Evolutionary conservation across 2,888 invertebrate species (phyloP).

Genomic region (Zygothrica quintamaculata): DNA sequence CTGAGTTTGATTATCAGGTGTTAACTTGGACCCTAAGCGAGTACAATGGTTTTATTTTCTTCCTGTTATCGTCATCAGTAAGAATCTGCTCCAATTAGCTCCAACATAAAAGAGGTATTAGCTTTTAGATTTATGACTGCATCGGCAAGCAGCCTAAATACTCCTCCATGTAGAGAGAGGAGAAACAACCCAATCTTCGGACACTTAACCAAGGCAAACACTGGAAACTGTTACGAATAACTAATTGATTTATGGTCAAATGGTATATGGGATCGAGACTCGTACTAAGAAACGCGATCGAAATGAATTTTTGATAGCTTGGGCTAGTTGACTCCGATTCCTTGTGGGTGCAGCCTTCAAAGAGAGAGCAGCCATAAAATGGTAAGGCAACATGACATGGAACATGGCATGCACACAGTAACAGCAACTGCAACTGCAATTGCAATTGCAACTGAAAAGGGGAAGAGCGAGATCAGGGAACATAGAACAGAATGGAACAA

Average conservation of each 20-base stretch:
- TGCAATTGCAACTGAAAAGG: neutral
- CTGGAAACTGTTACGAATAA: conserved; percentile 60
- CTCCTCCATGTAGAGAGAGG: conserved; percentile 1
- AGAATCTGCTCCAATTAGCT: conserved; percentile 58
- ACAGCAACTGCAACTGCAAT: conserved; percentile 12
- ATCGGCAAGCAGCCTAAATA: conserved; percentile 46
- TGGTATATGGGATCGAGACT: conserved; percentile 32
- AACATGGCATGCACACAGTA: conserved; percentile 33
- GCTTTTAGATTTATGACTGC: conserved; percentile 58
- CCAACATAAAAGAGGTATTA: conserved; percentile 65
- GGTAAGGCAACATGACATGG: conserved; percentile 50
- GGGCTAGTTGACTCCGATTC: conserved; percentile 9
- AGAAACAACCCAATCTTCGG: conserved; percentile 8
- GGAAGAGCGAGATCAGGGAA: conserved; percentile 11
- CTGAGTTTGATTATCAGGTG: conserved; percentile 28
- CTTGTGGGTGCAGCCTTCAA: conserved; percentile 57
- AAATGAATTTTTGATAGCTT: conserved; percentile 37
- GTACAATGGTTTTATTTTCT: conserved; percentile 35
- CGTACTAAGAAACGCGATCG: conserved; percentile 35
- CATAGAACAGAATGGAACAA: conserved; percentile 54
- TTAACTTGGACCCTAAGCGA: conserved; percentile 23
- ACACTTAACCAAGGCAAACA: conserved; percentile 9
- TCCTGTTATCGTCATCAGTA: conserved; percentile 27
- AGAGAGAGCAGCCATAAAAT: conserved; percentile 43
- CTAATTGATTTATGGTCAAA: conserved; percentile 71